Evolutionary conservation across 2,797 vertebrate species (phyloP).

Genomic region (Caiman crocodilus): DNA sequence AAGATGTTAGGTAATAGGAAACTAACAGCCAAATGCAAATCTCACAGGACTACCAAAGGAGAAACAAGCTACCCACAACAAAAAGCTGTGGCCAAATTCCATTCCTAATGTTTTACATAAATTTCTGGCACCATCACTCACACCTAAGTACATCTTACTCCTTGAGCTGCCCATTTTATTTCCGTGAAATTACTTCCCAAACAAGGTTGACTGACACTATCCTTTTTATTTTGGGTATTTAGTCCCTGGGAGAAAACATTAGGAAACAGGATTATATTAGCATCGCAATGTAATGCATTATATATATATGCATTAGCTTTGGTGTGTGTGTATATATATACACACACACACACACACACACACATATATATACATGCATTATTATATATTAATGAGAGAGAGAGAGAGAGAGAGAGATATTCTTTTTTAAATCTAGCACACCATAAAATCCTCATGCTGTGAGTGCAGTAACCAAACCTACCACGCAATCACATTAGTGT

Average conservation of each 20-base stretch:
- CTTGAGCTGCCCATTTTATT: neutral
- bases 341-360: too few relatives aligned
- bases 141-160: neutral
- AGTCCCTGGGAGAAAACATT: neutral
- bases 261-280: neutral
- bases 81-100: neutral
- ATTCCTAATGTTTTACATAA: neutral
- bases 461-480: neutral
- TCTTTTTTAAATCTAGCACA: neutral
- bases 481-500: neutral
- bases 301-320: too few relatives aligned
- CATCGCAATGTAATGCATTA: neutral
- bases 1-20: neutral
- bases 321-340: too few relatives aligned
- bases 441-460: neutral
- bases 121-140: neutral
- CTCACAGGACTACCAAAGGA: neutral
- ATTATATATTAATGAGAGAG: neutral
- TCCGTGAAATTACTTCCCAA: neutral
- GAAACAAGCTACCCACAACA: neutral
- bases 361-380: too few relatives aligned
- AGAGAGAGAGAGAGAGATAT: too few relatives aligned
- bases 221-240: neutral
- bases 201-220: neutral
- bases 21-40: rapidly evolving